Evolutionary conservation across 1,140 invertebrate genomes (phyloP), one percentile per base, ranked within the genome.

Genomic region (Drosophila pallidifrons): DNA sequence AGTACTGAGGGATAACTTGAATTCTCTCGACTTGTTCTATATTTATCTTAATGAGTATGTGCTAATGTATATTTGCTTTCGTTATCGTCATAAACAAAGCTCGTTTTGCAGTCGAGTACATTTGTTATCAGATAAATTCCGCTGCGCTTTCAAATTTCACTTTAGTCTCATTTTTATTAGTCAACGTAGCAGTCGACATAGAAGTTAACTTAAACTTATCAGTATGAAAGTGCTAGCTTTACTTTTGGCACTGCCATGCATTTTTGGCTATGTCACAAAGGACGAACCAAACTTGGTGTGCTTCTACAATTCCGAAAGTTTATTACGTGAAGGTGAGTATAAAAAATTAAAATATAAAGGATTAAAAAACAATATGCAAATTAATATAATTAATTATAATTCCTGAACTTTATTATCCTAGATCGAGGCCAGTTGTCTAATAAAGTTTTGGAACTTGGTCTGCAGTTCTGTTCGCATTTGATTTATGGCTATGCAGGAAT

Each of bases 401-500:
- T 32, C 6, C 7, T 32, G 5, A 32, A 32, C 7, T 32, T 38
- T 10, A 10, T 38, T 38, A 38, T 15, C 16, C 5, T 47, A 97
- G 96, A 96, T 78, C 94, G 96, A 89, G 96, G 95, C 45, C 96
- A 96, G 82, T 96, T 97, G 87, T 94, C 96, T 71, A 93, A 96
- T 0, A 93, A 95, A 7, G 96, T 98, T 87, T 91, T 98, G 61
- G 95, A 96, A 63, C 94, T 95, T 4, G 96, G 95, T 0, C 86
- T 96, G 1, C 94, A 95, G 8, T 95, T 96, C 86, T 98, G 97
- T 93, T 96, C 96, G 0, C 97, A 98, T 92, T 92, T 98, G 61
- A 94, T 98, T 16, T 98, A 98, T 86, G 97, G 97, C 43, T 98
- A 96, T 91, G 96, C 96, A 13, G 96, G 91, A 15, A 94, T 99